Evolutionary conservation across 2,113 vertebrate species (phyloP), one percentile per base, ranked within the genome.

Genomic region (Anser cygnoides): DNA sequence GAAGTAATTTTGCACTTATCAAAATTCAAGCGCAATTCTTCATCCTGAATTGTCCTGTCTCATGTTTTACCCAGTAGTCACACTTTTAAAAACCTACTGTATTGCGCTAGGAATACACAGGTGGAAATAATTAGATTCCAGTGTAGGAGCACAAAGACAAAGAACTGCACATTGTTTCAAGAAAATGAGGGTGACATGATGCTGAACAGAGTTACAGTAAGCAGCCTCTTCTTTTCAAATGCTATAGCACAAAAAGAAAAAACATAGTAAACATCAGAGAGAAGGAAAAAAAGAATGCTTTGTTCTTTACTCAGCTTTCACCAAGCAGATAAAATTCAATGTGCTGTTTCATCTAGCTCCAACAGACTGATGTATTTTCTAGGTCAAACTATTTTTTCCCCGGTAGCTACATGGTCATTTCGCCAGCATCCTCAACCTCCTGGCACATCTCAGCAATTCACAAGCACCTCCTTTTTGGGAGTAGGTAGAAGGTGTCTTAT

Each of bases 61-160:
- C 0, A 0, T 28, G 8, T 4, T 9, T 65, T 46, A 61, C 12
- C 9, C 25, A 25, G 33, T 25, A 46, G 8, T 39, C 10, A 58
- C 8, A 54, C 8, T 41, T 65, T 15, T 49, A 54, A 82, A 92
- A 94, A 28, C 7, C 43, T 57, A 9, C 2, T 3, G 17, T 11
- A 39, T 35, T 66, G 26, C 55, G 79, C 21, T 63, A 79, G 52
- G 35, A 68, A 23, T 57, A 11, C 1, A 0, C 8, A 76, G 26
- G 39, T 3, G 58, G 23, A 62, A 57, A 17, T 44, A 58, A 80
- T 66, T 54, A 17, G 11, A 58, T 80, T 84, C 29, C 18, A 20
- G 10, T 37, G 12, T 18, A 76, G 62, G 52, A 31, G 16, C 59
- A 62, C 49, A 65, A 62, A 93, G 55, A 44, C n/a, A 74, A 57